These are phyloP conservation scores for Tachycineta bicolor DNA, from an alignment of 2,113 vertebrate species.

Conservation along the genomic window DNA sequence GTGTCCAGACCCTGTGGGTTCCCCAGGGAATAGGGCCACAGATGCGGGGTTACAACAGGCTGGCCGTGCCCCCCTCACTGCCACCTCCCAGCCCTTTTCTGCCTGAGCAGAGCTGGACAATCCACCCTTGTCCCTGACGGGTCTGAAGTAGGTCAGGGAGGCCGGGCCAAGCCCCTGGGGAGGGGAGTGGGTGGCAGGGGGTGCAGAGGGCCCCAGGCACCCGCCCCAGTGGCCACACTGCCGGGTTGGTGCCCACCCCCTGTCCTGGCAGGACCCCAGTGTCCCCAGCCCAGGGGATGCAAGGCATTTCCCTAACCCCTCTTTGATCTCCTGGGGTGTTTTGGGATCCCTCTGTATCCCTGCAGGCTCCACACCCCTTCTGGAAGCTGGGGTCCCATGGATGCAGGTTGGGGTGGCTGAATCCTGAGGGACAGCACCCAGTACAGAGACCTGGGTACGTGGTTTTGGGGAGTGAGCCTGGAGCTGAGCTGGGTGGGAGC, in stretches of 20 bases:
- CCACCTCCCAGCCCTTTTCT: conserved; percentile 16
- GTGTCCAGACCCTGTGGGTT: neutral
- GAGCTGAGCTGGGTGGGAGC: neutral
- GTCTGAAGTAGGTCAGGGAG: conserved; percentile 58
- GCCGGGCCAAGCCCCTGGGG: neutral
- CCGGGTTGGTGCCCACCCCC: neutral
- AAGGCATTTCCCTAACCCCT: neutral
- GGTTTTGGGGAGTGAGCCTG: accelerated
- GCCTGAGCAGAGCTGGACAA: conserved; percentile 48
- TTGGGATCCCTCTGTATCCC: neutral
- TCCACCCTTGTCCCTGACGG: neutral
- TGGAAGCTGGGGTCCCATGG: neutral
- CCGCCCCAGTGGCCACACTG: neutral
- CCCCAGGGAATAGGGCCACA: accelerated
- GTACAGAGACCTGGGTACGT: accelerated
- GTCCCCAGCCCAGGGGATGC: neutral
- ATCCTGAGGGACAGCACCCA: accelerated
- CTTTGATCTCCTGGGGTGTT: neutral
- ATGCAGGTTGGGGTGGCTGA: neutral
- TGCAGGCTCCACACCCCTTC: neutral
- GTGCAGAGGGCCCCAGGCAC: neutral
- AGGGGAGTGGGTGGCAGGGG: neutral
- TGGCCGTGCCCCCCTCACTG: accelerated
- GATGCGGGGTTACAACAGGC: accelerated
- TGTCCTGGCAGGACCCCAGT: neutral